phyloP scores from a whole-genome alignment of 2,888 invertebrate genomes.

The Netelia inedita region DNA sequence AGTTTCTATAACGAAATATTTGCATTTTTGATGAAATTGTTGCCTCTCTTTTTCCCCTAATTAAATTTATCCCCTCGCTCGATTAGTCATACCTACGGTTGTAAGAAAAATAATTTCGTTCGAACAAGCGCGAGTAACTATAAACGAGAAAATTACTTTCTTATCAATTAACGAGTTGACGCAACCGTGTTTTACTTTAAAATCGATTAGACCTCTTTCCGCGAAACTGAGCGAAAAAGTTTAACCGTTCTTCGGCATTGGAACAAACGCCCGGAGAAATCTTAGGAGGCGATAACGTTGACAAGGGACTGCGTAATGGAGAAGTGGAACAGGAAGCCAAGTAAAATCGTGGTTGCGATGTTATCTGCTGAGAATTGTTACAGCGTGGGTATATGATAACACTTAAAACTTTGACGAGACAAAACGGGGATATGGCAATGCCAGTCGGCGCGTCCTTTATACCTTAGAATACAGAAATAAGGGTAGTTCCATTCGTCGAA shows the following conservation, averaged over 20 bases:
- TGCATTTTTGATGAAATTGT: too few relatives aligned
- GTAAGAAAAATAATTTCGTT: neutral
- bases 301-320: conserved; percentile 30
- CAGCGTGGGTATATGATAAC: conserved; percentile 44
- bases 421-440: conserved; percentile 15
- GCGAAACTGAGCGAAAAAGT: conserved; percentile 2
- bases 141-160: neutral
- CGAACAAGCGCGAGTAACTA: too few relatives aligned
- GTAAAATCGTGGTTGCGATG: conserved; percentile 34
- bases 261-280: conserved; percentile 14
- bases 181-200: neutral
- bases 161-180: neutral
- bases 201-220: conserved; percentile 5
- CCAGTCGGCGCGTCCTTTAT: neutral
- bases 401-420: conserved; percentile 42
- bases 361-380: conserved; percentile 48
- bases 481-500: neutral
- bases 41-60: too few relatives aligned
- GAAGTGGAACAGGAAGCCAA: conserved; percentile 20
- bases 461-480: neutral
- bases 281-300: conserved; percentile 39
- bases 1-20: too few relatives aligned
- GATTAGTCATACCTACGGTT: neutral
- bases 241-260: conserved; percentile 3
- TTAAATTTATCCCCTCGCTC: neutral